These are phyloP conservation scores for Phenganax stokvisi DNA, from an alignment of 92 coral and sea anemone species.

Conservation along the genomic window DNA sequence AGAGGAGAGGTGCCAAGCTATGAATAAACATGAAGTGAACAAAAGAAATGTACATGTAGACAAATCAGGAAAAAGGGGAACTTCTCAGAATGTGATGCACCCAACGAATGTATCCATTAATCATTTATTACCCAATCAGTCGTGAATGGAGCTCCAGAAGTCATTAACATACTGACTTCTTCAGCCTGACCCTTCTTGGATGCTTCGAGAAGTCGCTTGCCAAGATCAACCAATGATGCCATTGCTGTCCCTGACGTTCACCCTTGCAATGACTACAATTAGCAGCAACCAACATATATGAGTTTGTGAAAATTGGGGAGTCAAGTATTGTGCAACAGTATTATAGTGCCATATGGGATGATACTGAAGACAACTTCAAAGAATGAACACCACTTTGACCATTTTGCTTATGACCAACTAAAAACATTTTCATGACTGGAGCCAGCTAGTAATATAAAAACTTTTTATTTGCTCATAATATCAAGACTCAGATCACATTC, in stretches of 20 bases:
- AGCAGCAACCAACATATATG: no score
- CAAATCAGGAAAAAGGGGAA: not conserved
- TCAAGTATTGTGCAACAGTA: no score
- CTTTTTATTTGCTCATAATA: no score
- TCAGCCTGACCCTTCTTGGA: constrained; percentile 96
- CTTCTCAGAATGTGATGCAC: no score
- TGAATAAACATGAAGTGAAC: not conserved
- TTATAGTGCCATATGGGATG: no score
- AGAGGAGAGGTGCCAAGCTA: constrained; percentile 96
- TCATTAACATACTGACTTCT: constrained; percentile 84
- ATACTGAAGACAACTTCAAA: no score
- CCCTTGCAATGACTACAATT: not conserved
- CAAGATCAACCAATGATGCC: constrained; percentile 84
- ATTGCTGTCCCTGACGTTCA: not conserved
- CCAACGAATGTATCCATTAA: not conserved
- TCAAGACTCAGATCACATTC: no score
- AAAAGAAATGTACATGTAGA: not conserved
- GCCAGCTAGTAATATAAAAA: no score
- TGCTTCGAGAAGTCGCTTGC: constrained; percentile 86
- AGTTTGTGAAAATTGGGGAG: no score
- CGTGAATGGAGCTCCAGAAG: constrained; percentile 95
- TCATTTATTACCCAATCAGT: constrained; percentile 92
- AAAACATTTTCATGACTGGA: no score
- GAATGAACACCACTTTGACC: no score
- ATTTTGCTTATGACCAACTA: no score